Evolutionary conservation across 2,888 invertebrate genomes (phyloP).

Genomic region (Sympetrum striolatum): DNA sequence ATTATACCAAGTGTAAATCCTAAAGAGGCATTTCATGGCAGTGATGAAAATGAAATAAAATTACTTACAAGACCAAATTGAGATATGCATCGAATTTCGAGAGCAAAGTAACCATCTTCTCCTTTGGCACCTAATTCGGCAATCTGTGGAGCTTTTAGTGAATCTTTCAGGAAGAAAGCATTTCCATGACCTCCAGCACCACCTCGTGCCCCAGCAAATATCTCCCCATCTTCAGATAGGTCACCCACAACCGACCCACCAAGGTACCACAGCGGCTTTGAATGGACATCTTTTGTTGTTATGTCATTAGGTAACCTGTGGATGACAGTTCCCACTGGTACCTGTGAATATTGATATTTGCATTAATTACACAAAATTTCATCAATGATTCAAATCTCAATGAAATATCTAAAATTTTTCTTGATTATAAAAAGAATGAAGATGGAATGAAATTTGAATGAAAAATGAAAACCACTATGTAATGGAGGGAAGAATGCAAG

Average conservation of each 20-base stretch:
- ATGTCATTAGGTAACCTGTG: constrained; percentile 55
- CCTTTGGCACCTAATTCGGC: constrained; percentile 89
- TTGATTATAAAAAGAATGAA: too few species aligned
- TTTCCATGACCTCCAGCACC: constrained; percentile 97
- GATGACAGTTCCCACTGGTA: constrained; percentile 84
- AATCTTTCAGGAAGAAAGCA: constrained; percentile 83
- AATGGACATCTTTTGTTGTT: not conserved
- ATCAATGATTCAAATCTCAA: not conserved
- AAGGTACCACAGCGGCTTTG: not conserved
- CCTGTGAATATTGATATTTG: constrained; percentile 57
- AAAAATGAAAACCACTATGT: too few species aligned
- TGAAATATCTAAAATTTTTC: not conserved
- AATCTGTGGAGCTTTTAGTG: constrained; percentile 79
- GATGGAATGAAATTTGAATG: too few species aligned
- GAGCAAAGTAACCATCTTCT: constrained; percentile 72
- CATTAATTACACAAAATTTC: not conserved
- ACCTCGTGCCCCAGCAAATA: constrained; percentile 93
- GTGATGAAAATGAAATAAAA: not conserved
- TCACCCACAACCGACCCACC: constrained; percentile 71
- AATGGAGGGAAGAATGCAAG: too few species aligned
- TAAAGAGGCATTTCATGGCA: not conserved
- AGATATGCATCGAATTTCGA: constrained; percentile 93
- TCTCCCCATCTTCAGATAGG: constrained; percentile 69
- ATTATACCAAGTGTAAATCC: not conserved
- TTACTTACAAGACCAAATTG: constrained; percentile 82